A percentile compares a stretch with the other conserved stretches of the same genome.
Evolutionary conservation across 2,113 vertebrate species (phyloP).

Genomic region (Microcebus lehilahytsara): DNA sequence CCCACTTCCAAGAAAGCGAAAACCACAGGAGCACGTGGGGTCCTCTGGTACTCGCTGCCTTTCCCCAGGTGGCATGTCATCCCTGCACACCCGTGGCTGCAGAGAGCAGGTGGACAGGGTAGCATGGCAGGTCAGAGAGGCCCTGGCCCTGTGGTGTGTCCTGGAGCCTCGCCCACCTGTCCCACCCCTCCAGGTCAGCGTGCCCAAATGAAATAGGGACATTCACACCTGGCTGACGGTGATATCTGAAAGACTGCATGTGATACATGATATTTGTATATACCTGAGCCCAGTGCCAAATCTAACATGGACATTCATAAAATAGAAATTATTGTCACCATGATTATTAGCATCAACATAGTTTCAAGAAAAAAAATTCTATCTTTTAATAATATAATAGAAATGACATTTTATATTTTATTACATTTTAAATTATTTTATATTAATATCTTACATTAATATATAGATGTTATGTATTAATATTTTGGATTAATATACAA

Average conservation of each 20-base stretch:
- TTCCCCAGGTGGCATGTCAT: not conserved
- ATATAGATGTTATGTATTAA: not conserved
- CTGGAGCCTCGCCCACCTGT: rapidly evolving
- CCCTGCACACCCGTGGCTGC: not conserved
- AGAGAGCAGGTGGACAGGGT: no score
- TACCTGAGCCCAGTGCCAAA: not conserved
- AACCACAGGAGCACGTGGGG: not conserved
- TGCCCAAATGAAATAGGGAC: not conserved
- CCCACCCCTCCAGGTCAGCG: rapidly evolving
- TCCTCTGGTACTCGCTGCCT: not conserved
- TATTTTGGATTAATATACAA: not conserved
- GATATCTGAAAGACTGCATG: not conserved
- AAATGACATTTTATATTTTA: not conserved
- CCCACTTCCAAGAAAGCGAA: not conserved
- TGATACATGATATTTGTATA: no score
- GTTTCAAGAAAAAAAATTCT: not conserved
- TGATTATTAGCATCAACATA: not conserved
- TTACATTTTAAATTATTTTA: not conserved
- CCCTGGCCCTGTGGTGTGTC: not conserved
- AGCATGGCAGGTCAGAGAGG: not conserved
- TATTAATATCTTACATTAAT: not conserved
- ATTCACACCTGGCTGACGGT: not conserved
- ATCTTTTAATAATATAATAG: not conserved
- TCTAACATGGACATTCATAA: not conserved
- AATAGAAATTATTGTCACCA: not conserved